Evolutionary conservation across 92 coral and sea anemone species (phyloP).

Genomic region (Chrysogorgia sp.): DNA sequence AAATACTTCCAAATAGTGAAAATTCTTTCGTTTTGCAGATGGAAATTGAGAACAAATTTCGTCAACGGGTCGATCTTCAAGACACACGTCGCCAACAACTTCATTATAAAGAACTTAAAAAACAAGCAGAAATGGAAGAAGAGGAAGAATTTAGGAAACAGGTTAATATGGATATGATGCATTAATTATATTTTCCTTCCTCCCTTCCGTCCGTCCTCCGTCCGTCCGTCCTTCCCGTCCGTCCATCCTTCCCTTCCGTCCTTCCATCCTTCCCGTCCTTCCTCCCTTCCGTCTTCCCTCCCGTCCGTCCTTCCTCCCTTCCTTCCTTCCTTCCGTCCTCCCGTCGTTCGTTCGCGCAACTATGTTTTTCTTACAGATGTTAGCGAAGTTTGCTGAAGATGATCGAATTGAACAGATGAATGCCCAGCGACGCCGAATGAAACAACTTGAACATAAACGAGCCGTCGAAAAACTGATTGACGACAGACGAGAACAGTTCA

Average conservation of each 20-base stretch:
- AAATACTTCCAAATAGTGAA: neutral
- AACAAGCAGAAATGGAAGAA: constrained; percentile 86
- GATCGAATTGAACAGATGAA: constrained; percentile 98
- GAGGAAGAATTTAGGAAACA: constrained; percentile 91
- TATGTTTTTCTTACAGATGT: constrained; percentile 65
- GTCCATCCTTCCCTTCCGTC: neutral
- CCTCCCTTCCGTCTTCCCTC: neutral
- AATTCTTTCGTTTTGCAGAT: constrained; percentile 40
- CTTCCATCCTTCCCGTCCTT: neutral
- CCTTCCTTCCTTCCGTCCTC: neutral
- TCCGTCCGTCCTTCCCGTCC: neutral
- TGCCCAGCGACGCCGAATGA: constrained; percentile 93
- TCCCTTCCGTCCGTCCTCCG: neutral
- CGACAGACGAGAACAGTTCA: constrained; percentile 86
- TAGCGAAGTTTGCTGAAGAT: constrained; percentile 96
- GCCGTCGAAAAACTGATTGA: constrained; percentile 92
- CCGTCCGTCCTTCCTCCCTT: neutral
- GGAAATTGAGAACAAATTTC: constrained; percentile 85
- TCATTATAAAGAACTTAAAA: constrained; percentile 79
- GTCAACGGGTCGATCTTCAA: constrained; percentile 94
- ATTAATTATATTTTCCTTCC: neutral
- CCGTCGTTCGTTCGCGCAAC: neutral
- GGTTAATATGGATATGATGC: constrained; percentile 40
- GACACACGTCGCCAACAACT: constrained; percentile 94
- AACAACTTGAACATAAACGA: constrained; percentile 85